Conservation (phyloP, 2,113 vertebrate species). For the Enhydra lutris region DNA sequence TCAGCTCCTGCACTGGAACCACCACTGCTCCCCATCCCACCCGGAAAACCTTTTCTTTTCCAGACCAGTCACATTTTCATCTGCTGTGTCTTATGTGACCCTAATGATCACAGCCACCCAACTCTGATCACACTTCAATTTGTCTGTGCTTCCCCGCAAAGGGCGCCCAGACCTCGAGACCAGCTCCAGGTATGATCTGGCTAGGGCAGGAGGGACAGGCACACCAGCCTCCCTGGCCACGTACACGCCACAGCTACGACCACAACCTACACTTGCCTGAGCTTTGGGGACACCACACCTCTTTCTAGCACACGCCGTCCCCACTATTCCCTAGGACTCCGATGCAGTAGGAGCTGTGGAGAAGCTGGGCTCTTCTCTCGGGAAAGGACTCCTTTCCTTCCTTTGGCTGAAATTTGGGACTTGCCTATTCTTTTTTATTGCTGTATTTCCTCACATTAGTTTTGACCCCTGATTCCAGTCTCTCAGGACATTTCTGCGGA, state of each 20-base stretch:
- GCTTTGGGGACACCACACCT: not conserved
- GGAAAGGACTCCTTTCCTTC: not conserved
- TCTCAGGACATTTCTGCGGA: not conserved
- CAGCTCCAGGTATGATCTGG: not conserved
- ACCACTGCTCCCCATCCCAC: not conserved
- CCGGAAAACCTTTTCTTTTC: not conserved
- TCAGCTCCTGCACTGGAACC: not conserved
- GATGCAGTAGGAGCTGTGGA: not conserved
- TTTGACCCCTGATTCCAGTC: not conserved
- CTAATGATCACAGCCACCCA: not conserved
- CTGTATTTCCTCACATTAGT: not conserved
- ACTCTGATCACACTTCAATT: not conserved
- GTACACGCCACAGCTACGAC: not conserved
- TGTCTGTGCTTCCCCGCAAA: not conserved
- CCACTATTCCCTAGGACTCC: not conserved
- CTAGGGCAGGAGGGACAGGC: not conserved
- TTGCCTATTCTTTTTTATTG: not conserved
- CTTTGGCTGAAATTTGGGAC: not conserved
- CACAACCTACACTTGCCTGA: not conserved
- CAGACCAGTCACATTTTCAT: not conserved
- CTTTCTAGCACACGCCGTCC: not conserved
- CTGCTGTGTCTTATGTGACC: not conserved
- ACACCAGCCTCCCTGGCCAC: not conserved
- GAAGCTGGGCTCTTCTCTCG: not conserved
- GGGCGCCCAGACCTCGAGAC: not conserved